phyloP scores from a whole-genome alignment of 2,888 invertebrate genomes.

The Dasypogon diadema region DNA sequence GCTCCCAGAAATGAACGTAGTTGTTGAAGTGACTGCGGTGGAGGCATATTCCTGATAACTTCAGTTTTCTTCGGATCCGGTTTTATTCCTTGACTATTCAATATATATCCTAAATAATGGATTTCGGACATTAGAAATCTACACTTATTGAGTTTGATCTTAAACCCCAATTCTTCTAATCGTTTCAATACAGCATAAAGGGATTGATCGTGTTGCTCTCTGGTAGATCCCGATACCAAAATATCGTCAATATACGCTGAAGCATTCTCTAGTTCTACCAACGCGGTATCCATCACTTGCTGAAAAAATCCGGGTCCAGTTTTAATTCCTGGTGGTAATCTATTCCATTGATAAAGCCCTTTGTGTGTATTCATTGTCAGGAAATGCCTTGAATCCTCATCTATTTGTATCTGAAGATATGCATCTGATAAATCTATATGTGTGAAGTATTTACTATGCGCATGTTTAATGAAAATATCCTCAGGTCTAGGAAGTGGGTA shows the following conservation, averaged over 20 bases:
- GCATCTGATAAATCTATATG: slow-evolving; percentile 52
- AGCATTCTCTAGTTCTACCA: background rate
- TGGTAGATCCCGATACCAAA: background rate
- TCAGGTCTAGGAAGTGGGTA: slow-evolving; percentile 54
- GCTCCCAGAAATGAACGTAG: slow-evolving; percentile 48
- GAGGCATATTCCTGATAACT: slow-evolving; percentile 27
- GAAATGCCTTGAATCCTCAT: slow-evolving; percentile 15
- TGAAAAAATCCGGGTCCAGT: background rate
- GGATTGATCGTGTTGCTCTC: background rate
- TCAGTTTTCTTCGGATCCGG: slow-evolving; percentile 22
- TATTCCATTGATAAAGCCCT: background rate
- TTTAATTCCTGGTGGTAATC: background rate
- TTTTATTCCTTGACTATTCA: background rate
- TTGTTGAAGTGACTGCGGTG: background rate
- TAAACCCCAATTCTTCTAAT: background rate
- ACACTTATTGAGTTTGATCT: background rate
- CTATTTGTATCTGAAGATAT: slow-evolving; percentile 50
- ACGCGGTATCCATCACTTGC: background rate
- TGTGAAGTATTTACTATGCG: slow-evolving; percentile 27
- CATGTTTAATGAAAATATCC: slow-evolving; percentile 52
- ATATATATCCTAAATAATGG: background rate
- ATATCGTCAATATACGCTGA: too few species aligned
- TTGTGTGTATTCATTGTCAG: background rate
- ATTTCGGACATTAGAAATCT: background rate
- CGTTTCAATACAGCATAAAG: background rate